These are phyloP conservation scores for Caenorhabditis drosophilae DNA, from an alignment of 2,888 invertebrate species.

Conservation along the genomic window DNA sequence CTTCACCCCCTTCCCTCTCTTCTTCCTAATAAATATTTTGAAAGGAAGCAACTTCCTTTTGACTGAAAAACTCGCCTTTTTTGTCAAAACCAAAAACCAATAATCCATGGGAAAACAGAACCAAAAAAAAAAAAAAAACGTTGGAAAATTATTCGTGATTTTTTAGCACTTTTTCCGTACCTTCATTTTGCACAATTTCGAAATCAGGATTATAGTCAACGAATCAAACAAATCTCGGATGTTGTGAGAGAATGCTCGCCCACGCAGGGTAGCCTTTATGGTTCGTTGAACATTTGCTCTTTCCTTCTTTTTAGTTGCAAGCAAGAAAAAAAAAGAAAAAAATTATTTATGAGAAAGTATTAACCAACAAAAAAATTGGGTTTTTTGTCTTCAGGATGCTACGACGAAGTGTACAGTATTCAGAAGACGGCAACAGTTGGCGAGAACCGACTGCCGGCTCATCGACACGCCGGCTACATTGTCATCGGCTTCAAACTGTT, in stretches of 20 bases:
- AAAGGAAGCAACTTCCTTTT: too few relatives aligned
- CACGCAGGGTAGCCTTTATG: conserved; percentile 45
- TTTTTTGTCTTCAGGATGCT: conserved; percentile 41
- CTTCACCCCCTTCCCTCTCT: too few relatives aligned
- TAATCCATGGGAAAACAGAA: too few relatives aligned
- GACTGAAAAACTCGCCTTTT: too few relatives aligned
- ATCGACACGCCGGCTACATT: conserved; percentile 64
- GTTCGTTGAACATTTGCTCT: conserved; percentile 16
- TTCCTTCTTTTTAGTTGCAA: neutral
- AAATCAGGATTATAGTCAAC: conserved; percentile 39
- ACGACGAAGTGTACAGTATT: conserved; percentile 63
- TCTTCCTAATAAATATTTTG: too few relatives aligned
- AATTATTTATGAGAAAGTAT: neutral
- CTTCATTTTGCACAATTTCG: conserved; percentile 60
- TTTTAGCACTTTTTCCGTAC: conserved; percentile 64
- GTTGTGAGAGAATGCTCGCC: conserved; percentile 45
- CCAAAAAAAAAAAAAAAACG: too few relatives aligned
- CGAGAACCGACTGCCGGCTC: conserved; percentile 50
- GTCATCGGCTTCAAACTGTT: conserved; percentile 63
- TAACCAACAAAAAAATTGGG: neutral
- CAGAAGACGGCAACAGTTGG: conserved; percentile 48
- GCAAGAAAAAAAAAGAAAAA: neutral
- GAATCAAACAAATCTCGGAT: conserved; percentile 46
- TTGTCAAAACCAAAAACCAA: too few relatives aligned
- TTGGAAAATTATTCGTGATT: too few relatives aligned